Conservation (phyloP, 92 coral and sea anemone genomes). For the Anthopleura xanthogrammica region DNA sequence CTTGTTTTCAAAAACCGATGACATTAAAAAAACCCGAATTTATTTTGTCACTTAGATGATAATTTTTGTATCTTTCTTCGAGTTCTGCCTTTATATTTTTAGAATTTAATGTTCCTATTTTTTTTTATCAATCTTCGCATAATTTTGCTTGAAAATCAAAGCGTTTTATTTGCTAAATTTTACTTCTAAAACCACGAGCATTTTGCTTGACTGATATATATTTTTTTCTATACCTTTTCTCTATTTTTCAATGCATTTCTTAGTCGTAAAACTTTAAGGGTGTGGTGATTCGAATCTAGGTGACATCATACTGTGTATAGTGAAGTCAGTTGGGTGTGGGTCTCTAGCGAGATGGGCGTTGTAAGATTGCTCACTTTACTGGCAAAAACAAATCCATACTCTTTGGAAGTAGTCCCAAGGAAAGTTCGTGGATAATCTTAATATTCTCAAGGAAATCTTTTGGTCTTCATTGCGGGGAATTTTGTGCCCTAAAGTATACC, state of each 20-base stretch:
- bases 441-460: background rate
- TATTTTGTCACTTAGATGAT: no score
- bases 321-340: constrained; percentile 11
- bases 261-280: background rate
- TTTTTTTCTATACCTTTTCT: background rate
- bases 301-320: background rate
- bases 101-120: no score
- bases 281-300: background rate
- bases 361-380: background rate
- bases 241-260: background rate
- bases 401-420: background rate
- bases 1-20: background rate
- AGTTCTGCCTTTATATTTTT: no score
- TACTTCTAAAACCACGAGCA: no score
- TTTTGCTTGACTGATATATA: no score
- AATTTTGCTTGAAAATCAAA: no score
- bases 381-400: background rate
- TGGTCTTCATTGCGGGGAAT: background rate
- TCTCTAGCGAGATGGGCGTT: background rate
- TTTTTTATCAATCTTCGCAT: no score
- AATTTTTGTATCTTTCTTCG: no score
- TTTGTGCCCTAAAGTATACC: background rate
- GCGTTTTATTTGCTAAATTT: no score
- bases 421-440: background rate
- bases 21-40: no score